phyloP scores from a whole-genome alignment of 2,888 invertebrate species.

The Apotomis capreana region DNA sequence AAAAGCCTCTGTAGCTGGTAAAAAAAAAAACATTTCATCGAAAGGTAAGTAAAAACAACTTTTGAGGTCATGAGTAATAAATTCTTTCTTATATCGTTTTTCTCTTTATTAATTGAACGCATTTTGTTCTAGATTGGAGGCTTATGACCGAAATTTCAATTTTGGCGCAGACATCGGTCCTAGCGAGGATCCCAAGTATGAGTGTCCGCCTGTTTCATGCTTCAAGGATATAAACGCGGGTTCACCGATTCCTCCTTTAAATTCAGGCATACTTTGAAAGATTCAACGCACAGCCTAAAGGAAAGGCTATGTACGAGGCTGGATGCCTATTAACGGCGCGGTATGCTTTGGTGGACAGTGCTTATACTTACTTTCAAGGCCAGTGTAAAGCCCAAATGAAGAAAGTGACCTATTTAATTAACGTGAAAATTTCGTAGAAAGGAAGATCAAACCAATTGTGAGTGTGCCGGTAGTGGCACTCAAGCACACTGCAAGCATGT shows the following conservation, averaged over 20 bases:
- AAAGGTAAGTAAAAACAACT: no score
- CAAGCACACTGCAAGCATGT: slow-evolving; percentile 13
- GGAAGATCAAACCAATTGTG: slow-evolving; percentile 14
- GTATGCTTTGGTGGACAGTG: not conserved
- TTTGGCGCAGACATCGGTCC: no score
- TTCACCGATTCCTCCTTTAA: slow-evolving; percentile 4
- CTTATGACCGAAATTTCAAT: no score
- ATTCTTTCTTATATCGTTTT: no score
- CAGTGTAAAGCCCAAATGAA: slow-evolving; percentile 2
- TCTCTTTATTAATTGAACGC: no score
- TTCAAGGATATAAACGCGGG: not conserved
- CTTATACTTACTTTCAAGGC: not conserved
- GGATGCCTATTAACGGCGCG: not conserved
- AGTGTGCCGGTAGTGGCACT: slow-evolving; percentile 18
- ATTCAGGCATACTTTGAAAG: slow-evolving; percentile 5
- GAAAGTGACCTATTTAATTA: not conserved
- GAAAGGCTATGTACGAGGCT: not conserved
- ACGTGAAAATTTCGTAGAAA: not conserved
- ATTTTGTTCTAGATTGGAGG: no score
- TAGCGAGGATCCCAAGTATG: no score
- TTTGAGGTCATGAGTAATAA: no score
- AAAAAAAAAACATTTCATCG: no score
- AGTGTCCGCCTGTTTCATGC: slow-evolving; percentile 1
- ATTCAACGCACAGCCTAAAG: not conserved
- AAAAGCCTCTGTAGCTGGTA: no score